Conservation (phyloP, 1,140 invertebrate genomes). For the Eurosta solidaginis region DNA sequence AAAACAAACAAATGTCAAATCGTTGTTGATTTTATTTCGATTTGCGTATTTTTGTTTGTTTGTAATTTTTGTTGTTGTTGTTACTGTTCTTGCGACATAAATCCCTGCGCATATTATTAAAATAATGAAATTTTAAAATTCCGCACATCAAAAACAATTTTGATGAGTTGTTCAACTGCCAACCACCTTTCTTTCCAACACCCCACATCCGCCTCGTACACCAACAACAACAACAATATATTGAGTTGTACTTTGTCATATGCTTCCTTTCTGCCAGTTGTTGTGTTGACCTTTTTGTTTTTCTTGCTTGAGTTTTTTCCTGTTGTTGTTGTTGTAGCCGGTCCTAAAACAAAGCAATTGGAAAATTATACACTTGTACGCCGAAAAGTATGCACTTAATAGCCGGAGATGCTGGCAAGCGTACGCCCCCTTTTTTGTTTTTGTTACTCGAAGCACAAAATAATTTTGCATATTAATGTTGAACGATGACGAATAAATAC, state of each 20-base stretch:
- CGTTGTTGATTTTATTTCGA: background rate
- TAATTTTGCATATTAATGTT: conserved; percentile 28
- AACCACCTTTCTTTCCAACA: background rate
- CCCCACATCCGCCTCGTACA: background rate
- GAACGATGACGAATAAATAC: background rate
- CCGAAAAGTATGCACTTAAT: conserved; percentile 32
- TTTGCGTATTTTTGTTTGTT: background rate
- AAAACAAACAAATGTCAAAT: background rate
- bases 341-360: conserved; percentile 56
- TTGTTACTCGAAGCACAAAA: conserved; percentile 17
- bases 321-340: background rate
- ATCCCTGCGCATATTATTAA: conserved; percentile 33
- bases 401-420: background rate
- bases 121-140: conserved; percentile 34
- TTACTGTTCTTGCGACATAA: background rate
- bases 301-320: background rate
- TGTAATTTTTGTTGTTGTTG: background rate
- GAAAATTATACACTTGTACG: conserved; percentile 58
- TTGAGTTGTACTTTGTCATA: conserved; percentile 19
- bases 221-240: conserved; percentile 33
- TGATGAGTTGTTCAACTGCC: conserved; percentile 4
- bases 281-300: background rate
- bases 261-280: background rate
- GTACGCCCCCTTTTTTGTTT: conserved; percentile 21
- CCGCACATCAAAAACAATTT: background rate